phyloP scores from a whole-genome alignment of 2,888 invertebrate genomes.

The Cybosia mesomella region DNA sequence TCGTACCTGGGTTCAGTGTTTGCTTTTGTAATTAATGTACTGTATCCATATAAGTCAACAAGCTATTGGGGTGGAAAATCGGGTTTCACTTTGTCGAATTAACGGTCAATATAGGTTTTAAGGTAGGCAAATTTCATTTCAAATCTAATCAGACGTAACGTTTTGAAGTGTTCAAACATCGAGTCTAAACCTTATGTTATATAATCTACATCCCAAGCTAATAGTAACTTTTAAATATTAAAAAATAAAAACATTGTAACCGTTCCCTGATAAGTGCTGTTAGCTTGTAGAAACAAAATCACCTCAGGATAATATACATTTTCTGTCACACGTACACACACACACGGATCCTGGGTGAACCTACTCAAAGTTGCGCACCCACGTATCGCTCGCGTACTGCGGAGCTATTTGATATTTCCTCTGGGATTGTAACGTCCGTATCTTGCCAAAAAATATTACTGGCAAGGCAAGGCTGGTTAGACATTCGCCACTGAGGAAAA shows the following conservation, averaged over 20 bases:
- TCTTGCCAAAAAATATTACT: background rate
- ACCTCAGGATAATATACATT: background rate
- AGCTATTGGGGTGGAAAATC: background rate
- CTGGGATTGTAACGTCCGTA: background rate
- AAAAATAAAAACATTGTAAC: too few relatives aligned
- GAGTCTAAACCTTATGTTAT: too few relatives aligned
- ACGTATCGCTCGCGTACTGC: background rate
- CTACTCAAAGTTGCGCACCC: background rate
- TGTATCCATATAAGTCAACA: background rate
- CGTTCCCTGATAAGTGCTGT: too few relatives aligned
- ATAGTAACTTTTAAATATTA: too few relatives aligned
- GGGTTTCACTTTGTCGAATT: background rate
- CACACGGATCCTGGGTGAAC: background rate
- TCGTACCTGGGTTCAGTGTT: background rate
- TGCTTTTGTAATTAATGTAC: background rate
- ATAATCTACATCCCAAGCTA: too few relatives aligned
- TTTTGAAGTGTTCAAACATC: too few relatives aligned
- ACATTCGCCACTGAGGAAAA: slow-evolving; percentile 4
- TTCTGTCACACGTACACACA: background rate
- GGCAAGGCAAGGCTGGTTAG: background rate
- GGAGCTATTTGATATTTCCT: background rate
- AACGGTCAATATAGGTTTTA: background rate
- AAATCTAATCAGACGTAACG: too few relatives aligned
- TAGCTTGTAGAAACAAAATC: background rate
- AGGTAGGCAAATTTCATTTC: background rate